Percentiles rank a stretch among this genome's conserved stretches.
Conservation (phyloP, 23 tunicate genomes). For the Diplosoma virens region DNA sequence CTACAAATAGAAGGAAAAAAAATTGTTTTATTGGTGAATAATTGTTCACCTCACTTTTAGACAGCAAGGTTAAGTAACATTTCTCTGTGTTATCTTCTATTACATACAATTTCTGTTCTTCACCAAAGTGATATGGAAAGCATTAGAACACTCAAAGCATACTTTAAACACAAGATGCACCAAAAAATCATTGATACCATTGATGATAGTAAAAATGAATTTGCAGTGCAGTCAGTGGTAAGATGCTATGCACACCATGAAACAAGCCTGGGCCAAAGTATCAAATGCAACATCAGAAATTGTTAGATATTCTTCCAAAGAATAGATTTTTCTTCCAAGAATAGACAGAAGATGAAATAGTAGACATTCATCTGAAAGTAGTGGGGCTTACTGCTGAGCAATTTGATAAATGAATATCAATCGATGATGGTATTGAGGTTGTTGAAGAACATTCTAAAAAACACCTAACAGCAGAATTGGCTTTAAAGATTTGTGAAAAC, state of each 20-base stretch:
- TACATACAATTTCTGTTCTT: too few relatives aligned
- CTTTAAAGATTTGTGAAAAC: neutral
- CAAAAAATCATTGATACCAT: neutral
- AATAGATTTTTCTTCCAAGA: neutral
- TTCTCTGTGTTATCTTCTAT: neutral
- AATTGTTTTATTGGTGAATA: neutral
- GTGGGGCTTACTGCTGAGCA: too few relatives aligned
- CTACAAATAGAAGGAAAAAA: neutral
- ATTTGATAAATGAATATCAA: too few relatives aligned
- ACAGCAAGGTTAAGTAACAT: neutral
- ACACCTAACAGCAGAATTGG: neutral
- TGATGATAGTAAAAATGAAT: neutral
- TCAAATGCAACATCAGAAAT: neutral
- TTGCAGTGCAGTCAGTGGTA: neutral
- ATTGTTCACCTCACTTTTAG: neutral
- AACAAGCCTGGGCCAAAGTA: neutral
- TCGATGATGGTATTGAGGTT: neutral
- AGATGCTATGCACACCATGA: neutral
- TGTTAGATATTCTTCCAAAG: neutral
- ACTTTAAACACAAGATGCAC: neutral
- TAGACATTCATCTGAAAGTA: neutral
- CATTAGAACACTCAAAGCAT: neutral
- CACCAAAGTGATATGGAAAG: neutral
- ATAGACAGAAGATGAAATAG: neutral
- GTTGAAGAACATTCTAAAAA: neutral